Conservation (phyloP, 2,113 vertebrate genomes). For the Rhizomys pruinosus region DNA sequence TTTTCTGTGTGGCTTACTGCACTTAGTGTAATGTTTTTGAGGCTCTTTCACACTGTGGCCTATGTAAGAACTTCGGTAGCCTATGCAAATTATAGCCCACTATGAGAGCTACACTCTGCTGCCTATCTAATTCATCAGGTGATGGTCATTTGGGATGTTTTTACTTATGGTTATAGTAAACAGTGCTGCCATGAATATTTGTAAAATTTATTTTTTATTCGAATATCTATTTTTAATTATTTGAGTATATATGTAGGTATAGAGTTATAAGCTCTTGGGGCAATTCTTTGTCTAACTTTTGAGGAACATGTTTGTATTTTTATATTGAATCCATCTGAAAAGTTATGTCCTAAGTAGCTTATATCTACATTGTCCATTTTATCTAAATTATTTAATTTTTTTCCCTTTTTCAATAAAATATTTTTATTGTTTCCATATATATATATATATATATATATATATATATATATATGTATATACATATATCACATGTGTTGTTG, state of each 20-base stretch:
- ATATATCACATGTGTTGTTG: too few relatives aligned
- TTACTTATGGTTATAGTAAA: not conserved
- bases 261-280: not conserved
- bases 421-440: too few relatives aligned
- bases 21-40: constrained; percentile 10
- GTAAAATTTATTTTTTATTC: not conserved
- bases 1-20: constrained; percentile 26
- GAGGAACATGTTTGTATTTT: not conserved
- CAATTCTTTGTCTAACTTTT: constrained; percentile 21
- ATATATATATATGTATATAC: too few relatives aligned
- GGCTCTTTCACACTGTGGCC: not conserved
- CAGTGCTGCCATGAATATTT: not conserved
- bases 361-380: not conserved
- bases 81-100: not conserved
- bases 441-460: too few relatives aligned
- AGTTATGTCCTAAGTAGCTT: constrained; percentile 21
- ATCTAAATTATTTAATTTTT: not conserved
- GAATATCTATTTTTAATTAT: constrained; percentile 38
- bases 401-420: too few relatives aligned
- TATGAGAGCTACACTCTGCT: not conserved
- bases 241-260: not conserved
- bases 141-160: not conserved
- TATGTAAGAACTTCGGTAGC: not conserved
- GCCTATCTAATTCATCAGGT: not conserved
- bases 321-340: not conserved